Evolutionary conservation across 2,113 vertebrate genomes (phyloP).

Genomic region (Etheostoma spectabile): DNA sequence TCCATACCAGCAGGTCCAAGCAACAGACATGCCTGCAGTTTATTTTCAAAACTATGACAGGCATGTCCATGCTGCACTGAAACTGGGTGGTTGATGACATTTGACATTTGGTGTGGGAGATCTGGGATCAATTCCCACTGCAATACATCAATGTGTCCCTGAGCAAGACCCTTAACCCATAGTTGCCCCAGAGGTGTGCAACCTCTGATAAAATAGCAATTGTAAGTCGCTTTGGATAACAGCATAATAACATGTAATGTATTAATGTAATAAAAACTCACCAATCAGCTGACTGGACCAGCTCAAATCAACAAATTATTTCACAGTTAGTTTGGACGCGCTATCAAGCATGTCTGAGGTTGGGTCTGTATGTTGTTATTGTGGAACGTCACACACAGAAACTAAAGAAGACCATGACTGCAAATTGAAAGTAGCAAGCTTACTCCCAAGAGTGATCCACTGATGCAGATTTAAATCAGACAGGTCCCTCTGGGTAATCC

Average conservation of each 20-base stretch:
- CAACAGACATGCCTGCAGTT: conserved; percentile 54
- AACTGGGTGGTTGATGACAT: not conserved
- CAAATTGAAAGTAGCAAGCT: not conserved
- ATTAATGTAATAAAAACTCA: not conserved
- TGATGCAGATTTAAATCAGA: not conserved
- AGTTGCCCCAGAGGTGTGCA: too few relatives aligned
- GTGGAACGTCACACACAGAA: not conserved
- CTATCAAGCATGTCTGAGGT: not conserved
- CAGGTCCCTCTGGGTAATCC: not conserved
- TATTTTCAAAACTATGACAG: conserved; percentile 46
- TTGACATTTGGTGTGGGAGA: too few relatives aligned
- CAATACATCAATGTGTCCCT: too few relatives aligned
- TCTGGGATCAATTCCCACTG: too few relatives aligned
- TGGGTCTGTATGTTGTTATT: too few relatives aligned
- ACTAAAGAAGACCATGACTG: not conserved
- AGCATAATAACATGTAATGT: too few relatives aligned
- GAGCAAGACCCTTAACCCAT: too few relatives aligned
- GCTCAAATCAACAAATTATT: not conserved
- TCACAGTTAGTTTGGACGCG: not conserved
- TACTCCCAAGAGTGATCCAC: not conserved
- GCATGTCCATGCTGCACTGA: conserved; percentile 46
- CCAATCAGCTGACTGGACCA: conserved; percentile 24
- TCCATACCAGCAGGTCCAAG: conserved; percentile 64
- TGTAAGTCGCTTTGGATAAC: too few relatives aligned
- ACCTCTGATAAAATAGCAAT: too few relatives aligned